Evolutionary conservation across 2,113 vertebrate species (phyloP).

Genomic region (Prunella himalayana): DNA sequence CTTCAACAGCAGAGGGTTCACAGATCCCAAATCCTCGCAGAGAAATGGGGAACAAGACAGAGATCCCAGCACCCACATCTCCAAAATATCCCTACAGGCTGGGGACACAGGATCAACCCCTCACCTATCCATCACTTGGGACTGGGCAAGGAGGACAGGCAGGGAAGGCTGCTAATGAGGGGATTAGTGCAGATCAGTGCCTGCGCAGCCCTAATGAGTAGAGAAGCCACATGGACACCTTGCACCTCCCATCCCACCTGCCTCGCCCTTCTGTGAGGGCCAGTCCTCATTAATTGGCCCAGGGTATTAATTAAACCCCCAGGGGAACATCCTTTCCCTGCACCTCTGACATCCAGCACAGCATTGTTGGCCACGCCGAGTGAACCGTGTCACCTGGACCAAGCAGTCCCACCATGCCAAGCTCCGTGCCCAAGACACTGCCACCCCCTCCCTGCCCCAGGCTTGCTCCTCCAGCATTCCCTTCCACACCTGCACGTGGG

Average conservation of each 20-base stretch:
- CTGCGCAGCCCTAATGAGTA: constrained; percentile 32
- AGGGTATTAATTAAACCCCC: background rate
- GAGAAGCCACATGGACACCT: background rate
- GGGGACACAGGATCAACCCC: background rate
- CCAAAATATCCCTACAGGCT: background rate
- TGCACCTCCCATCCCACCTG: background rate
- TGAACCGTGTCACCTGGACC: background rate
- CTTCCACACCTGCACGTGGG: accelerated
- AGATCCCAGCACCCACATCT: accelerated
- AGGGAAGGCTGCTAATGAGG: constrained; percentile 32
- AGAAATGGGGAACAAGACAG: background rate
- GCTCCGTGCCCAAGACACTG: accelerated
- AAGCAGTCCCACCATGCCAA: background rate
- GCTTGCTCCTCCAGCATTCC: background rate
- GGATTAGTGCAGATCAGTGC: constrained; percentile 6
- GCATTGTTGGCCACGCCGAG: accelerated
- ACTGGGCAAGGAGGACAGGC: background rate
- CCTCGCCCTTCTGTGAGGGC: accelerated
- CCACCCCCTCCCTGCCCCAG: background rate
- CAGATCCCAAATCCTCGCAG: accelerated
- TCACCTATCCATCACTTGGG: background rate
- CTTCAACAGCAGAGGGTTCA: background rate
- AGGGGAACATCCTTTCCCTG: background rate
- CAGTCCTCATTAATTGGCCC: background rate
- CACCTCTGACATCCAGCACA: background rate